Percentiles rank a stretch among this genome's conserved stretches.
phyloP scores from a whole-genome alignment of 2,113 vertebrate genomes.

The Australoheros scitulus region DNA sequence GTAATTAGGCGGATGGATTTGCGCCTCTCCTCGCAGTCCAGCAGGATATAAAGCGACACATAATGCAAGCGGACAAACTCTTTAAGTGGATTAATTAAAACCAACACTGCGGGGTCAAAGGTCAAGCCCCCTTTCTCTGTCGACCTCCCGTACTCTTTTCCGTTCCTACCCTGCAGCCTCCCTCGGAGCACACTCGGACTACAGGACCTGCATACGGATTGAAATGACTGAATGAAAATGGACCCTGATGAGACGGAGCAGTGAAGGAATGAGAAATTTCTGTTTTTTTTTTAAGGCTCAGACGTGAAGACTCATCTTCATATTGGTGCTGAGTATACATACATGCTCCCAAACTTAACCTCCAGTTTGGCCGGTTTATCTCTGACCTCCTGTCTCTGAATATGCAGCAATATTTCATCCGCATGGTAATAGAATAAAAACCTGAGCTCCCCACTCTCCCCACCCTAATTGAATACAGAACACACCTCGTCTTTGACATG shows the following conservation, averaged over 20 bases:
- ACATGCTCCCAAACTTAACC: not conserved
- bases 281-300: not conserved
- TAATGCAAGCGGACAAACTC: constrained; percentile 40
- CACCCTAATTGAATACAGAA: constrained; percentile 68
- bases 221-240: not conserved
- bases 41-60: constrained; percentile 50
- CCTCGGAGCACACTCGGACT: not conserved
- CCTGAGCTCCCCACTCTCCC: constrained; percentile 24
- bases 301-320: not conserved
- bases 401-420: constrained; percentile 16
- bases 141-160: not conserved
- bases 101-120: constrained; percentile 65
- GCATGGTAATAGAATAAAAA: constrained; percentile 61
- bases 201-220: not conserved
- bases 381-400: not conserved
- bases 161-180: not conserved
- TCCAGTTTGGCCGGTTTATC: constrained; percentile 1
- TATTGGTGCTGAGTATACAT: not conserved
- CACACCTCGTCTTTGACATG: constrained; percentile 58
- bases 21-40: constrained; percentile 38
- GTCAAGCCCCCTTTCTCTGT: constrained; percentile 47
- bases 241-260: not conserved
- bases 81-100: constrained; percentile 74
- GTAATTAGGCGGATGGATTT: constrained; percentile 72
- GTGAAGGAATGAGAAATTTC: not conserved